phyloP scores from a whole-genome alignment of 2,888 invertebrate genomes.

The Drosophila ezoana region DNA sequence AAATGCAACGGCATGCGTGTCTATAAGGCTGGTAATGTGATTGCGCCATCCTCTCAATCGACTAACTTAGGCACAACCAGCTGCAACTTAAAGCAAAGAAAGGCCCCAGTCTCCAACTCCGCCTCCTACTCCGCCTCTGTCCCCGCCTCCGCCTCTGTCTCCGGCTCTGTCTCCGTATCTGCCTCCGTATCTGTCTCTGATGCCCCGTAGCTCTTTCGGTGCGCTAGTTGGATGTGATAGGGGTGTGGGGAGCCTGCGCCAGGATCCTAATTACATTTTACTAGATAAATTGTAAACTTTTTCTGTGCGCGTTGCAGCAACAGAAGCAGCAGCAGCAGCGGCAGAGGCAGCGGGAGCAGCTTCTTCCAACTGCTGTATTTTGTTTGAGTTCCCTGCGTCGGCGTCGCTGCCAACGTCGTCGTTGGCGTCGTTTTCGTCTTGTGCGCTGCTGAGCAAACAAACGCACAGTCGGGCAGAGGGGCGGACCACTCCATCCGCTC shows the following conservation, averaged over 20 bases:
- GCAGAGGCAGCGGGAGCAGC: slow-evolving; percentile 50
- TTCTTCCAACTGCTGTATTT: slow-evolving; percentile 76
- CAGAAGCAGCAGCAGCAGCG: slow-evolving; percentile 20
- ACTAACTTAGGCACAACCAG: slow-evolving; percentile 60
- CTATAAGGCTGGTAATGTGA: slow-evolving; percentile 40
- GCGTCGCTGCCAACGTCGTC: slow-evolving; percentile 33
- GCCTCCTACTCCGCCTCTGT: neutral
- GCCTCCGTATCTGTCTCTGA: neutral
- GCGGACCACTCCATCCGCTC: neutral
- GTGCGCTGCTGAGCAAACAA: slow-evolving; percentile 52
- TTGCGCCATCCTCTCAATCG: slow-evolving; percentile 29
- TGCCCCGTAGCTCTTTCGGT: slow-evolving; percentile 6
- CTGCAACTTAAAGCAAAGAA: slow-evolving; percentile 61
- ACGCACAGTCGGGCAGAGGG: slow-evolving; percentile 38
- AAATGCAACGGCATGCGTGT: neutral
- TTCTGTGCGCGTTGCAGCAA: slow-evolving; percentile 64
- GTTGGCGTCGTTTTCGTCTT: slow-evolving; percentile 59
- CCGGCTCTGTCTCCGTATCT: neutral
- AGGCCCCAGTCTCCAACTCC: slow-evolving; percentile 4
- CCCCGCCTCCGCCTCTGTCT: neutral
- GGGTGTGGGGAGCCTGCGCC: slow-evolving; percentile 56
- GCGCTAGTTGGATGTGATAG: neutral
- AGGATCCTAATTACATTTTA: slow-evolving; percentile 84
- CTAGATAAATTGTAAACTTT: slow-evolving; percentile 83
- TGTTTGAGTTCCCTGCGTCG: slow-evolving; percentile 73